Base-by-base conservation (phyloP, 1,140 invertebrate species). In the Halictus rubicundus region DNA sequence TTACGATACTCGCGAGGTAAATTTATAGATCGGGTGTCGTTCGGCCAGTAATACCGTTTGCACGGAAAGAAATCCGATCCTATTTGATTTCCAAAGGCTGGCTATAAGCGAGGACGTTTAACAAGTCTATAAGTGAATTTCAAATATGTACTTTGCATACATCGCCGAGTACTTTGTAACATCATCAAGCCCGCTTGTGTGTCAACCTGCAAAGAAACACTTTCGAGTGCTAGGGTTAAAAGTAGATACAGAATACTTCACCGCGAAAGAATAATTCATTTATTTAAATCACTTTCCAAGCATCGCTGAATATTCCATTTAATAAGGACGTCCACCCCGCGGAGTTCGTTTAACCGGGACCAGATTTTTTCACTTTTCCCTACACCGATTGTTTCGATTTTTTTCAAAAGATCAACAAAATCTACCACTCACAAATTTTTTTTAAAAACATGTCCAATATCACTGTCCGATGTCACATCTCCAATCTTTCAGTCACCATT, bases 131-230 rank as follows among this genome's bases (percentile, higher is more conserved):
- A 75, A 66, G 61, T 76, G 73, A 76, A 71, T 68, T 76, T 59
- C 73, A 76, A 66, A 68, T 76, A 68, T 68, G 73, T 59, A 59
- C 54, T 66, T 68, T 66, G 73, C 64, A 76, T 76, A 76, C 49
- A 68, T 68, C 39, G 39, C n/a, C 21, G 66, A 68, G 63, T 68
- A 46, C 64, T 64, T 54, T 27, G 23, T 16, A 46, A 37, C 52
- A 39, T 23, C 46, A 63, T 27, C 49, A 37, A 23, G 57, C 21
- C 12, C 23, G 63, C 23, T 42, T 39, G 63, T 52, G 63, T 68
- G 70, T 39, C 52, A 59, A 42, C 54, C n/a, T 1, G 8, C 32
- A 25, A 42, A 32, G 72, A 65, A 65, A 63, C 23, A 46, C 9
- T 25, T 57, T 57, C 54, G n/a, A 57, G 54, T 57, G 54, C 21